Evolutionary conservation across 2,888 invertebrate species (phyloP), one percentile per base, ranked within the genome.

Genomic region (Caenorhabditis plicata): DNA sequence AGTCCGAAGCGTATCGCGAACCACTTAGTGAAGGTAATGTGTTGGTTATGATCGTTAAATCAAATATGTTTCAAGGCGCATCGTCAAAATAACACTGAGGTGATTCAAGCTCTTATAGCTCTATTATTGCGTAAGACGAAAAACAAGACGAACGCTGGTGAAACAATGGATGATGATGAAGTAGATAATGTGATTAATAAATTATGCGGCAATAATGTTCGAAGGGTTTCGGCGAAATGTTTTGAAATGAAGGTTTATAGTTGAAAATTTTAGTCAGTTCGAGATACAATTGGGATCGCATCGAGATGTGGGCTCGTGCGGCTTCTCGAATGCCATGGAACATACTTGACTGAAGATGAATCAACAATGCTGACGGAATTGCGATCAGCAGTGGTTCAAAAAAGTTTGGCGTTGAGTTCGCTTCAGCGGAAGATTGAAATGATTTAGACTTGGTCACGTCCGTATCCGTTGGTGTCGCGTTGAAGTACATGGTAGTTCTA

Each of bases 1-100:
- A 53, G 53, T 26, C 52, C 58, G n/a, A 32, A 49, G 17, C 52
- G 53, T 20, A 32, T 58, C 9, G 58, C 48, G 7, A 48, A 53
- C 13, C 49, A 53, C n/a, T 26, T 58, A 26, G 22, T 52, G n/a
- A 22, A 51, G 33, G 46, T 51, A 29, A 45, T 32, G 22, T n/a
- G 15, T 35, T 35, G n/a, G n/a, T 35, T 15, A 9, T n/a, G 17
- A 35, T 35, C 13, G 11, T 9, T 17, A 19, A 38, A 11, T 38
- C 38, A 9, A 8, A 8, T n/a, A 9, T 20, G 38, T 11, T 36
- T 43, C 2, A 27, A 52, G 54, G 47, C 47, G 26, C 36, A 44
- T 13, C 45, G 44, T n/a, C 39, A 22, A 23, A n/a, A 17, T 8
- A 53, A 49, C 40, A 33, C 53, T 13, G 49, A 53, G 20, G 38